These are phyloP conservation scores for Tanypteryx hageni DNA, from an alignment of 2,888 invertebrate species.

Conservation along the genomic window DNA sequence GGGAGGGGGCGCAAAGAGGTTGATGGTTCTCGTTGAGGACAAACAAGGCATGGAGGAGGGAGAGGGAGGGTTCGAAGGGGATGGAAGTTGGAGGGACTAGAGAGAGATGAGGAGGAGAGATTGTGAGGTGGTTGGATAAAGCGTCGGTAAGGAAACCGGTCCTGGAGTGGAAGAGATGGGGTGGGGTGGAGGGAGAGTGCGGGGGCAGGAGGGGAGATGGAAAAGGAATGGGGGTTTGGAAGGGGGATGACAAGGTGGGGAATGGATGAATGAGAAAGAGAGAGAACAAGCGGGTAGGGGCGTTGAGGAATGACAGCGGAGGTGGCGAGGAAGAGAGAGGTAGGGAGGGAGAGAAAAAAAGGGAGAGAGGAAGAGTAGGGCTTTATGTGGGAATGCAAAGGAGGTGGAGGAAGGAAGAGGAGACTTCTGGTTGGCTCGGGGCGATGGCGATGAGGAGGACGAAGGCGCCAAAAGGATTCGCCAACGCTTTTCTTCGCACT, in stretches of 20 bases:
- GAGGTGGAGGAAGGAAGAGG: neutral
- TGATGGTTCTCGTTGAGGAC: constrained; percentile 63
- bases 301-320: neutral
- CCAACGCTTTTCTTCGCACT: neutral
- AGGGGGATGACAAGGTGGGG: neutral
- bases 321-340: neutral
- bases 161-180: neutral
- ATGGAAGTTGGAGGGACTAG: neutral
- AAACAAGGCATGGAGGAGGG: constrained; percentile 49
- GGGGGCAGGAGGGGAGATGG: neutral
- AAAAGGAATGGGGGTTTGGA: neutral
- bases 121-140: constrained; percentile 46
- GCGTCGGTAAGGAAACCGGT: constrained; percentile 51
- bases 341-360: neutral
- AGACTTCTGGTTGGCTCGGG: neutral
- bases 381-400: neutral
- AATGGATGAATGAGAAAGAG: constrained; percentile 7
- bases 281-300: neutral
- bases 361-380: neutral
- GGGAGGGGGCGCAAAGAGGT: constrained; percentile 2
- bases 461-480: constrained; percentile 26
- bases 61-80: neutral
- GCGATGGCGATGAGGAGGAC: neutral
- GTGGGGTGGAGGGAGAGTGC: neutral
- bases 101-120: constrained; percentile 54